Percentiles rank a stretch among this genome's conserved stretches.
Conservation (phyloP, 2,113 vertebrate genomes). For the Paradoxurus hermaphroditus region DNA sequence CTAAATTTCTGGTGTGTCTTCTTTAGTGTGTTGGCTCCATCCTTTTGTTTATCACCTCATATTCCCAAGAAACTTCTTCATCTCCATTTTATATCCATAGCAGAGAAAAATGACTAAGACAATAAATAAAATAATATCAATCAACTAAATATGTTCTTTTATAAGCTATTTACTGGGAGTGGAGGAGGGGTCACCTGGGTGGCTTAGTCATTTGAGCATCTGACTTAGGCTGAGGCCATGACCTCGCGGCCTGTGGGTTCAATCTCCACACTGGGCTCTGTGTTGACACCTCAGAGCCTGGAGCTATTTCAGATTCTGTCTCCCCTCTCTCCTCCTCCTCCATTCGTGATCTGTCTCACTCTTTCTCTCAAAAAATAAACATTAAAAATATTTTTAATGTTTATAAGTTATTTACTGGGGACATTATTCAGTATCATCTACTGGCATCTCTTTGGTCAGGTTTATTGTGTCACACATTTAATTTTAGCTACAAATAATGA, state of each 20-base stretch:
- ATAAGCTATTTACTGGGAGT: background rate
- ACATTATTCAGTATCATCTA: background rate
- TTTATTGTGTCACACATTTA: background rate
- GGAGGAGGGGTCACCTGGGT: too few relatives aligned
- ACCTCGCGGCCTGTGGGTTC: too few relatives aligned
- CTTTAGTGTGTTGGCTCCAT: background rate
- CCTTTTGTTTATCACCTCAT: background rate
- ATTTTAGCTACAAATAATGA: background rate
- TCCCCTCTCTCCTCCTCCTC: too few relatives aligned
- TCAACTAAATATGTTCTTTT: background rate
- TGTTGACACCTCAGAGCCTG: too few relatives aligned
- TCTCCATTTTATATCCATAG: background rate
- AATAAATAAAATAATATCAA: background rate
- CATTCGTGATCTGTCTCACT: too few relatives aligned
- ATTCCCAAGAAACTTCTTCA: background rate
- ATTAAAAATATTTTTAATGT: too few relatives aligned
- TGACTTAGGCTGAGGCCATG: too few relatives aligned
- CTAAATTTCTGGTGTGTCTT: background rate
- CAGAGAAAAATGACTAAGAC: background rate
- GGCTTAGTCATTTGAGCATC: too few relatives aligned
- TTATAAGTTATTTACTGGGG: background rate
- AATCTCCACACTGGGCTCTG: too few relatives aligned
- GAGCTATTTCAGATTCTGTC: too few relatives aligned
- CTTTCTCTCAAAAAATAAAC: too few relatives aligned
- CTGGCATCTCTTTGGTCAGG: background rate